These are phyloP conservation scores for Polyommatus icarus DNA, from an alignment of 2,888 invertebrate genomes.

Conservation along the genomic window DNA sequence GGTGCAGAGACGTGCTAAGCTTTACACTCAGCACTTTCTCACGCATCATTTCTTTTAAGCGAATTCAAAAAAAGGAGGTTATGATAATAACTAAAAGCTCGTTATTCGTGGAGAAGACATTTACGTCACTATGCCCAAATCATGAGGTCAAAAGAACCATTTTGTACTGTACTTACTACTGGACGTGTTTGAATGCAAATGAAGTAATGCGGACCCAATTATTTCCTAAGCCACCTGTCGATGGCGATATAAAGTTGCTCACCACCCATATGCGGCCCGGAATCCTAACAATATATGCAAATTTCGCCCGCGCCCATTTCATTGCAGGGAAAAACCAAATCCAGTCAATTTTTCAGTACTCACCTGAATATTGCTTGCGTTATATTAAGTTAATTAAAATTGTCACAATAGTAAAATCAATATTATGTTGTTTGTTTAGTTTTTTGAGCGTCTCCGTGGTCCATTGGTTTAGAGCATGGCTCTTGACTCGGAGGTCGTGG, in stretches of 20 bases:
- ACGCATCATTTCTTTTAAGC: too few species aligned
- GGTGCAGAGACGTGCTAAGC: too few species aligned
- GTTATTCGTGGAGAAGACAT: too few species aligned
- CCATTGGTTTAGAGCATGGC: too few species aligned
- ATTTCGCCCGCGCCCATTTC: constrained; percentile 19
- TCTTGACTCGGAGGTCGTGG: too few species aligned
- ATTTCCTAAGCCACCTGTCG: constrained; percentile 27
- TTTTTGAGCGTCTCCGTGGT: too few species aligned
- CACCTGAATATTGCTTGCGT: neutral
- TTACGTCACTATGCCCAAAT: neutral
- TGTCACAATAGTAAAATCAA: neutral
- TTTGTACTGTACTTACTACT: neutral
- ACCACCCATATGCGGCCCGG: constrained; percentile 22
- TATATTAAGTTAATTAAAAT: neutral
- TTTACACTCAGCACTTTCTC: too few species aligned
- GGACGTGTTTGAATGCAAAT: constrained; percentile 3
- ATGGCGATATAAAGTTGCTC: constrained; percentile 18
- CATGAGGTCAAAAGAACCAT: neutral
- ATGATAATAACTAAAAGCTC: too few species aligned
- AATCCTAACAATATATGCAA: constrained; percentile 28
- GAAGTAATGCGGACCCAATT: constrained; percentile 15
- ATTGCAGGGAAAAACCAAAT: constrained; percentile 25
- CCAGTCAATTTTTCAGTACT: constrained; percentile 9
- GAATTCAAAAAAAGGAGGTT: too few species aligned
- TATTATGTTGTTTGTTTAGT: too few species aligned